A percentile compares a stretch with the other conserved stretches of the same genome.
These are phyloP conservation scores for Heliornis fulica DNA, from an alignment of 2,113 vertebrate genomes.

Conservation along the genomic window DNA sequence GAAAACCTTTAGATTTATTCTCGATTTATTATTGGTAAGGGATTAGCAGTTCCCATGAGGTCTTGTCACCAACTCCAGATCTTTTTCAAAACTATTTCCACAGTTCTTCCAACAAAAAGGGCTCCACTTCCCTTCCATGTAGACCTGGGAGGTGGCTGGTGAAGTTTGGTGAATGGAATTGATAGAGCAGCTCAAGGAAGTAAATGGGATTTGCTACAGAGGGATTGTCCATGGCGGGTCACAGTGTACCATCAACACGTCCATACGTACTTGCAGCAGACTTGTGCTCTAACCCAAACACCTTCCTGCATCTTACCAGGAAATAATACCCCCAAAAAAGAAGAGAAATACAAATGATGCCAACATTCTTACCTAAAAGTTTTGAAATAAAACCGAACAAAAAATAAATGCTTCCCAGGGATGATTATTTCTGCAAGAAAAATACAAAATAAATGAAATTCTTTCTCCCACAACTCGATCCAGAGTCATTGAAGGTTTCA, in stretches of 20 bases:
- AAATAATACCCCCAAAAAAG: not conserved
- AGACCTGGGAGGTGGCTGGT: too few relatives aligned
- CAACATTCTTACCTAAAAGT: not conserved
- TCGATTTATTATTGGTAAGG: too few relatives aligned
- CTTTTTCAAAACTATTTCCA: not conserved
- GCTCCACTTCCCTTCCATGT: not conserved
- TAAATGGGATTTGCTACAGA: not conserved
- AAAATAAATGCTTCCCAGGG: accelerated
- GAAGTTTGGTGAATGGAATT: not conserved
- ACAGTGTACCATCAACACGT: too few relatives aligned
- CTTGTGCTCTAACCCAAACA: not conserved
- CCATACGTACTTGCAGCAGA: too few relatives aligned
- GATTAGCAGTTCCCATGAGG: not conserved
- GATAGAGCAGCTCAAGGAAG: not conserved
- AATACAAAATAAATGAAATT: not conserved
- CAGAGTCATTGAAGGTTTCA: not conserved
- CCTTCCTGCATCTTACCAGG: not conserved
- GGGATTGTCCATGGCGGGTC: not conserved
- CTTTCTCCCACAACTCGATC: not conserved
- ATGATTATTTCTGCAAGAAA: not conserved
- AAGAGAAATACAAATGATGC: not conserved
- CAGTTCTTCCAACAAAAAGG: not conserved
- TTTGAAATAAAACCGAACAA: not conserved
- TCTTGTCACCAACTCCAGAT: accelerated
- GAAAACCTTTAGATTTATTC: not conserved